Percentiles rank a stretch among this genome's conserved stretches.
These are phyloP conservation scores for Apoda limacodes DNA, from an alignment of 2,888 invertebrate species.

Conservation along the genomic window DNA sequence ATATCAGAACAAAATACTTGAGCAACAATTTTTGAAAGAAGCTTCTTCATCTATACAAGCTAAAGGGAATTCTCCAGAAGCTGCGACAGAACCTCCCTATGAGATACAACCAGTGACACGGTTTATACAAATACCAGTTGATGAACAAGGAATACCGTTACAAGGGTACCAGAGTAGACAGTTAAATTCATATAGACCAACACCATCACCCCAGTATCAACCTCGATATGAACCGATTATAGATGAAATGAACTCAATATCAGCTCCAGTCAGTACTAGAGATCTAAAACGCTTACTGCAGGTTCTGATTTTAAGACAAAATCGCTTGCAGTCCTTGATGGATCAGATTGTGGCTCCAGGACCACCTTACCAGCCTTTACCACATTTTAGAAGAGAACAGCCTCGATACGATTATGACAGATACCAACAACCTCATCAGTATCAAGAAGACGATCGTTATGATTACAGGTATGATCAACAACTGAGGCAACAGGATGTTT, in stretches of 20 bases:
- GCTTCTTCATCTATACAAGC: slow-evolving; percentile 29
- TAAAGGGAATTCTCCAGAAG: slow-evolving; percentile 35
- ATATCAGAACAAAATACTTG: slow-evolving; percentile 57
- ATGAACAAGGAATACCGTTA: slow-evolving; percentile 54
- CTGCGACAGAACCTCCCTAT: slow-evolving; percentile 42
- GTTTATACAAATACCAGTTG: slow-evolving; percentile 56
- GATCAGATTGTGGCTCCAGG: slow-evolving; percentile 51
- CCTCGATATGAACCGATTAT: slow-evolving; percentile 53
- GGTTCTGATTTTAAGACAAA: slow-evolving; percentile 74
- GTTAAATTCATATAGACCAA: slow-evolving; percentile 42
- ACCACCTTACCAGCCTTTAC: slow-evolving; percentile 36
- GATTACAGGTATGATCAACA: slow-evolving; percentile 50
- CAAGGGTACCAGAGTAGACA: slow-evolving; percentile 51
- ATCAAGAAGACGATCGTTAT: slow-evolving; percentile 50
- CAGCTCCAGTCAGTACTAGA: slow-evolving; percentile 77
- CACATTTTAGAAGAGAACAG: slow-evolving; percentile 34
- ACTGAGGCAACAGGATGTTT: slow-evolving; percentile 44
- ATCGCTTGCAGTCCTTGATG: slow-evolving; percentile 67
- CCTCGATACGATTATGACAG: slow-evolving; percentile 37
- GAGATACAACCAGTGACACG: slow-evolving; percentile 49
- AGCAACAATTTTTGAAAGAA: slow-evolving; percentile 53
- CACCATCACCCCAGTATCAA: slow-evolving; percentile 26
- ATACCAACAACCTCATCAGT: slow-evolving; percentile 37
- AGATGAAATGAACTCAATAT: slow-evolving; percentile 70
- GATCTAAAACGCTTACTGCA: slow-evolving; percentile 77